These are phyloP conservation scores for Pipistrellus pipistrellus DNA, from an alignment of 2,797 vertebrate species.

Conservation along the genomic window DNA sequence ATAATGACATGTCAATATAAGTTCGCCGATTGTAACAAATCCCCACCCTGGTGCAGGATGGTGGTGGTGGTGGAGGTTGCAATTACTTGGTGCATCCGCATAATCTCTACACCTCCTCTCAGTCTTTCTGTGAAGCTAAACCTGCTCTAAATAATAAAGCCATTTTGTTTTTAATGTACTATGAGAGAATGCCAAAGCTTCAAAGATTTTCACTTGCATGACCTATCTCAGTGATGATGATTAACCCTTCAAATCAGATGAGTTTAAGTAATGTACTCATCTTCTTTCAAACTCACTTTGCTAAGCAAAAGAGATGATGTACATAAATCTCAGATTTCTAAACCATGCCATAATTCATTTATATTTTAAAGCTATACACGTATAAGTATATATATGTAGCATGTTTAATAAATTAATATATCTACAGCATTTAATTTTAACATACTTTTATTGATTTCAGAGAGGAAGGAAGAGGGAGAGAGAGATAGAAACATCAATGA, in stretches of 20 bases:
- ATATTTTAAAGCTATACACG: not conserved
- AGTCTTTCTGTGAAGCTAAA: not conserved
- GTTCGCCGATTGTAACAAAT: not conserved
- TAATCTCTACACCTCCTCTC: not conserved
- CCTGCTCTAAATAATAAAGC: not conserved
- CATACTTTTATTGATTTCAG: too few relatives aligned
- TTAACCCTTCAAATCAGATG: not conserved
- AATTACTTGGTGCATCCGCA: rapidly evolving
- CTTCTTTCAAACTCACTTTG: not conserved
- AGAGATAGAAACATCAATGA: too few relatives aligned
- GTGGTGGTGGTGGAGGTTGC: not conserved
- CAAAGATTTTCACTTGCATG: not conserved
- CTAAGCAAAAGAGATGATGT: not conserved
- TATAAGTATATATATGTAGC: too few relatives aligned
- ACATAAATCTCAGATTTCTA: not conserved
- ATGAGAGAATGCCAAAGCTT: not conserved
- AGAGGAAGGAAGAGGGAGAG: too few relatives aligned
- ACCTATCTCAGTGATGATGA: not conserved
- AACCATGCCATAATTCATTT: not conserved
- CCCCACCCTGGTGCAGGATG: rapidly evolving
- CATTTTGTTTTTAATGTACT: not conserved
- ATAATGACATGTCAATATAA: too few relatives aligned
- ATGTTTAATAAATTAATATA: not conserved
- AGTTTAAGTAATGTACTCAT: not conserved
- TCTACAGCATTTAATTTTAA: too few relatives aligned